Conservation (phyloP, 2,888 invertebrate species). For the Macrosiphum euphorbiae region DNA sequence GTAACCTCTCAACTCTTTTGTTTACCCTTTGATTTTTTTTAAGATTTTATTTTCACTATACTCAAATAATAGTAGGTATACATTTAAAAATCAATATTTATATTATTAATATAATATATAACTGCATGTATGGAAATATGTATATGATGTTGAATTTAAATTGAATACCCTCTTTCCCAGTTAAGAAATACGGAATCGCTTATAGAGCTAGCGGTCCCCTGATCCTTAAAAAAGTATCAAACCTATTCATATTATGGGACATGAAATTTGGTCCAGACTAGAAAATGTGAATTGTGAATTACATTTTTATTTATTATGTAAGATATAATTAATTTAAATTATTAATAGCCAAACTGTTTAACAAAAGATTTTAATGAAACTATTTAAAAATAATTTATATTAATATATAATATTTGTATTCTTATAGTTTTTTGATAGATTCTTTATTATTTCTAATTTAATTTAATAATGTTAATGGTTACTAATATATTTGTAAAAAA, state of each 20-base stretch:
- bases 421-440: neutral
- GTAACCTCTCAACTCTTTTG: neutral
- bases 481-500: neutral
- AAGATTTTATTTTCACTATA: neutral
- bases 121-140: neutral
- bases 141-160: neutral
- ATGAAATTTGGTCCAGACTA: neutral
- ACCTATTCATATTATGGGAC: neutral
- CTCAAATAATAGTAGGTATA: neutral
- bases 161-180: neutral
- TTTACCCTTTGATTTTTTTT: neutral
- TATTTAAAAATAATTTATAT: too few relatives aligned
- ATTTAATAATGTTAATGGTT: neutral
- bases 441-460: neutral
- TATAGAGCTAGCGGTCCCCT: too few relatives aligned
- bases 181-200: neutral
- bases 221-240: too few relatives aligned
- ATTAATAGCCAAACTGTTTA: too few relatives aligned
- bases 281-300: neutral
- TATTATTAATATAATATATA: neutral
- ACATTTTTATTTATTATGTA: neutral
- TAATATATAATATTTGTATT: neutral
- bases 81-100: neutral
- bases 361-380: too few relatives aligned
- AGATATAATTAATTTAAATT: neutral